A percentile compares a stretch with the other conserved stretches of the same genome.
Conservation (phyloP, 2,113 vertebrate genomes). For the Peromyscus leucopus region DNA sequence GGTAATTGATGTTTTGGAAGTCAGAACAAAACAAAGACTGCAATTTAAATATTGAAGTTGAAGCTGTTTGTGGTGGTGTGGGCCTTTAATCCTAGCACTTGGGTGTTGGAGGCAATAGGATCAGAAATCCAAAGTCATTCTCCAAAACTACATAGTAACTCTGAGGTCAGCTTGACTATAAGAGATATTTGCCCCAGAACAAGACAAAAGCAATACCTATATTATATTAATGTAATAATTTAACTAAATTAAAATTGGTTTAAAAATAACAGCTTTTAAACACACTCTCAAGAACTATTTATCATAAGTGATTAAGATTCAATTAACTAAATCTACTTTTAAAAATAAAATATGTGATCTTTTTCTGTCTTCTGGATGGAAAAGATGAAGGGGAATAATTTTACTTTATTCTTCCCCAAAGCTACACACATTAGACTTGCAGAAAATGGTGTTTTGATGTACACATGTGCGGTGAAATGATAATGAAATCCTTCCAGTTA, state of each 20-base stretch:
- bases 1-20: not conserved
- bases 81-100: not conserved
- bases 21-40: not conserved
- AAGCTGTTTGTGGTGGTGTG: not conserved
- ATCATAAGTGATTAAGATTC: not conserved
- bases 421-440: not conserved
- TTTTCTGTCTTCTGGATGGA: not conserved
- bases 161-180: not conserved
- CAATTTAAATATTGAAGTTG: not conserved
- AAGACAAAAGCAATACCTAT: not conserved
- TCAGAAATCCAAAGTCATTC: not conserved
- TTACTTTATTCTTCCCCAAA: not conserved
- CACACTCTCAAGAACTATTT: not conserved
- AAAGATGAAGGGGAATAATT: not conserved
- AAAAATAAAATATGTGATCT: not conserved
- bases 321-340: not conserved
- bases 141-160: not conserved
- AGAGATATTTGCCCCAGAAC: not conserved
- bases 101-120: fast-evolving
- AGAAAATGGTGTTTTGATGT: not conserved
- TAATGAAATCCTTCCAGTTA: not conserved
- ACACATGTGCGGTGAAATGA: not conserved
- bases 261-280: not conserved
- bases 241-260: not conserved
- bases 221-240: not conserved